Conservation (phyloP, 1,140 invertebrate species). For the Musca domestica region DNA sequence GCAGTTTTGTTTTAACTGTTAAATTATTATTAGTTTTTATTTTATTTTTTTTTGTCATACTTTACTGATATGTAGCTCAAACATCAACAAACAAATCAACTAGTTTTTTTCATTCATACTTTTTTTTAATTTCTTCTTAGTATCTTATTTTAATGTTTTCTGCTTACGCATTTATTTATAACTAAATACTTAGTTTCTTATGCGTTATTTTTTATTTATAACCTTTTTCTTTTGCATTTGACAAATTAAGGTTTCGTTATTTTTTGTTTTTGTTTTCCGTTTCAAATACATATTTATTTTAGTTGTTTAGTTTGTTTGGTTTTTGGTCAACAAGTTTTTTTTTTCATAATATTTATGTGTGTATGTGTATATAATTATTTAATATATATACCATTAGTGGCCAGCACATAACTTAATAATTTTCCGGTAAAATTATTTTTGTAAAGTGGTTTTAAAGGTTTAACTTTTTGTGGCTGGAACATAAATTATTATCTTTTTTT, state of each 20-base stretch:
- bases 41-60: constrained; percentile 24
- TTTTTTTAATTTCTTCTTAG: constrained; percentile 31
- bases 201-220: constrained; percentile 29
- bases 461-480: too few relatives aligned
- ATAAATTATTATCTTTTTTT: too few relatives aligned
- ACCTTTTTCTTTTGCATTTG: constrained; percentile 22
- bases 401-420: too few relatives aligned
- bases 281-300: constrained; percentile 36
- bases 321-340: constrained; percentile 49
- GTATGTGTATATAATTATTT: too few relatives aligned
- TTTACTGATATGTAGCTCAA: constrained; percentile 52
- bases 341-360: background rate
- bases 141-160: constrained; percentile 4
- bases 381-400: too few relatives aligned
- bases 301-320: constrained; percentile 28
- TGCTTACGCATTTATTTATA: background rate
- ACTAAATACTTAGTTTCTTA: constrained; percentile 13
- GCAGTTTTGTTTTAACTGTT: background rate
- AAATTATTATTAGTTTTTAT: background rate
- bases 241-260: constrained; percentile 1
- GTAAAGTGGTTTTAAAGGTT: too few relatives aligned
- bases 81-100: constrained; percentile 55
- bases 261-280: constrained; percentile 25
- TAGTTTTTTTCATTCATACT: constrained; percentile 35
- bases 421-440: too few relatives aligned